A percentile compares a stretch with the other conserved stretches of the same genome.
Conservation (phyloP, 2,888 invertebrate species). For the Ophion ventricosus region DNA sequence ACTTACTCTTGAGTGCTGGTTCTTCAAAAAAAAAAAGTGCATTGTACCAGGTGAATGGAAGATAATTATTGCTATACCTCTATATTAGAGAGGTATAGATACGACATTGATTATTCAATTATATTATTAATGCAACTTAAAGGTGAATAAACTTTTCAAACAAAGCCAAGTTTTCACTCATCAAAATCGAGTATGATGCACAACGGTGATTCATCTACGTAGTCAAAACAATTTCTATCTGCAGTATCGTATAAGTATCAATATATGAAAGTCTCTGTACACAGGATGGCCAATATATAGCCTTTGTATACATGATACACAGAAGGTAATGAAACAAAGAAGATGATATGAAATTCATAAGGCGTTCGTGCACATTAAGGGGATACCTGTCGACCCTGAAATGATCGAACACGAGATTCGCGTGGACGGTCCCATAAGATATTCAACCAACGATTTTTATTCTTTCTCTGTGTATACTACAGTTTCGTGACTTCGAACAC, state of each 20-base stretch:
- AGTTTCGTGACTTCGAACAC: slow-evolving; percentile 9
- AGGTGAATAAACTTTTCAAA: neutral
- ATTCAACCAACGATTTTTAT: slow-evolving; percentile 40
- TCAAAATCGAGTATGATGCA: neutral
- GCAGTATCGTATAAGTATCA: neutral
- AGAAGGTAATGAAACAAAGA: slow-evolving; percentile 49
- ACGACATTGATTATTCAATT: too few species aligned
- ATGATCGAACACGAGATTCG: slow-evolving; percentile 53
- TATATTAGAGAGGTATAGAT: too few species aligned
- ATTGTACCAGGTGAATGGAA: too few species aligned
- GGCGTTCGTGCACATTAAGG: slow-evolving; percentile 55
- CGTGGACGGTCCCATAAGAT: slow-evolving; percentile 43
- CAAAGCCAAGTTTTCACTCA: neutral
- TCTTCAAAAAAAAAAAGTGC: too few species aligned
- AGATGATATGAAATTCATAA: slow-evolving; percentile 52
- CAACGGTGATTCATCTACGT: neutral
- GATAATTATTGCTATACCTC: too few species aligned
- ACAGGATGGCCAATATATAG: neutral
- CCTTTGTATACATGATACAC: neutral
- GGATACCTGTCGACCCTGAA: slow-evolving; percentile 63
- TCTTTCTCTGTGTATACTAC: neutral
- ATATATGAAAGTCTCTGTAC: neutral
- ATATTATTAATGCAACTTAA: too few species aligned
- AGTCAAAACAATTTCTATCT: slow-evolving; percentile 19
- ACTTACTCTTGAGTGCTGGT: too few species aligned